phyloP scores from a whole-genome alignment of 2,888 invertebrate species.

The Octonoba sinensis region DNA sequence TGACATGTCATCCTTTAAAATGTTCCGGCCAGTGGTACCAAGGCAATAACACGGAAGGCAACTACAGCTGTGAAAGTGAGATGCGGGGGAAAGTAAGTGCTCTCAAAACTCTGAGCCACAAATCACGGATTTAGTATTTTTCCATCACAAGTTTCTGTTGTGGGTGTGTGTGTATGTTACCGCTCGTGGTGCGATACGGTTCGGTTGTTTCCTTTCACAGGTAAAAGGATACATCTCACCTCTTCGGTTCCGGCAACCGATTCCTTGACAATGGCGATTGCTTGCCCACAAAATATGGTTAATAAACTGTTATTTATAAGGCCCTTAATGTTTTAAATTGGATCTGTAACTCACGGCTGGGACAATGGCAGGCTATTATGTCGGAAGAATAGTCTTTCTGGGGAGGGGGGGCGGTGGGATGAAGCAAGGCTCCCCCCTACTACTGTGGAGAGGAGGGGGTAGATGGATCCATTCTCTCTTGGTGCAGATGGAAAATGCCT shows the following conservation, averaged over 20 bases:
- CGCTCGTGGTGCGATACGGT: too few species aligned
- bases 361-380: constrained; percentile 49
- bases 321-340: constrained; percentile 63
- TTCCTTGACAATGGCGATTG: constrained; percentile 61
- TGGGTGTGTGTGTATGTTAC: background rate
- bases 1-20: constrained; percentile 36
- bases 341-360: constrained; percentile 52
- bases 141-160: constrained; percentile 32
- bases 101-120: constrained; percentile 36
- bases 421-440: background rate
- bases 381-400: constrained; percentile 6
- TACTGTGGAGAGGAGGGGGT: background rate
- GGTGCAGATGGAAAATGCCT: constrained; percentile 34
- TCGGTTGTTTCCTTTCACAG: too few species aligned
- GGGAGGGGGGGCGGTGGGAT: constrained; percentile 13
- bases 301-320: constrained; percentile 64
- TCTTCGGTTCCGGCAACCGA: constrained; percentile 33
- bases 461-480: constrained; percentile 20
- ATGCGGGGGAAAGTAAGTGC: background rate
- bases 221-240: constrained; percentile 45
- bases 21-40: constrained; percentile 2
- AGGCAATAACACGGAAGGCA: constrained; percentile 17
- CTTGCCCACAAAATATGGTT: constrained; percentile 62
- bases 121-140: constrained; percentile 37
- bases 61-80: too few species aligned